Evolutionary conservation across 2,888 invertebrate genomes (phyloP), one percentile per base, ranked within the genome.

Genomic region (Leptopilina drosophilae): DNA sequence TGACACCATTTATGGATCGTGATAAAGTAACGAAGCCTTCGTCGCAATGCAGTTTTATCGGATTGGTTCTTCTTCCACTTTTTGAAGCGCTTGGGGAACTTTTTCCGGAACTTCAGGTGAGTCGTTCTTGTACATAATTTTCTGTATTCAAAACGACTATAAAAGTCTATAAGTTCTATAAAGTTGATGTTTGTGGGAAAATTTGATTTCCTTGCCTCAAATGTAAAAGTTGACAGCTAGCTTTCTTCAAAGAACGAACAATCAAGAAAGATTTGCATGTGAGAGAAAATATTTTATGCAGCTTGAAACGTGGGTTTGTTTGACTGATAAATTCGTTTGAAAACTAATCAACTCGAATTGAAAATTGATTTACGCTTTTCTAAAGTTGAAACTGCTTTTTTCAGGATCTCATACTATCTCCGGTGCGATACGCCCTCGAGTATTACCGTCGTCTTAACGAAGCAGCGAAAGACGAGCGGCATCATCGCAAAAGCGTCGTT

Each of bases 1-100:
- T 97, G 46, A 96, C 96, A 42, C 96, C 97, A 0, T 96, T 97
- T 90, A 97, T 97, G 96, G 97, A 97, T 91, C 94, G 96, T 53
- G 96, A 96, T 84, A 96, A 96, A 92, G 96, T 96, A 78, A 96
- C 96, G 81, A 96, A 96, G 90, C 95, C 96, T 5, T 96, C 96
- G 20, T 96, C 96, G 1, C 96, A 97, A 91, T 96, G 96, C 89
- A 96, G 96, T 77, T 97, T 97, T 92, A 97, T 97, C 90, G 96
- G 96, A 67, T 94, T 96, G 87, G 96, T 97, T 65, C 93, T 97
- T 69, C 92, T 97, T 87, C 97, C 97, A 15, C 93, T 97, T 64
- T 96, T 96, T 90, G 96, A 96, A 91, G 95, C 95, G 8, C 93
- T 97, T 20, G 96, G 96, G 14, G 95, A 95, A 84, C 93, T 96